Evolutionary conservation across 1,140 invertebrate genomes (phyloP).

Genomic region (Gyrodactylus bullatarudis): DNA sequence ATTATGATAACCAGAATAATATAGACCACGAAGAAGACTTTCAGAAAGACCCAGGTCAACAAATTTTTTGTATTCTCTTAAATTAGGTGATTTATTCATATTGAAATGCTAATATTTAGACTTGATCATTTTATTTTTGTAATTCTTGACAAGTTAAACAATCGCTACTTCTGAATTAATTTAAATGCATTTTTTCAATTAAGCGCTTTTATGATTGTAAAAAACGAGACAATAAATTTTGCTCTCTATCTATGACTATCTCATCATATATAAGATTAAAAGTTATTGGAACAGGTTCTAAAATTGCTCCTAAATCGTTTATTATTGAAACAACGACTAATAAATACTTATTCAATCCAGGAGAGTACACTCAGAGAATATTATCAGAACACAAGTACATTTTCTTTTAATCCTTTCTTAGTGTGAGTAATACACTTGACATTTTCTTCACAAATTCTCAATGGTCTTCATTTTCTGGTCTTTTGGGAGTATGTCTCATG

Average conservation of each 20-base stretch:
- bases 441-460: background rate
- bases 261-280: background rate
- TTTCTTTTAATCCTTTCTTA: background rate
- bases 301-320: background rate
- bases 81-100: background rate
- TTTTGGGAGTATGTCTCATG: background rate
- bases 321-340: background rate
- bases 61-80: background rate
- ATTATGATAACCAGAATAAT: conserved; percentile 1
- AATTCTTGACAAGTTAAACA: background rate
- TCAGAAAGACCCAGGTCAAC: background rate
- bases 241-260: background rate
- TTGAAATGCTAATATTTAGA: background rate
- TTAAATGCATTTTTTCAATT: background rate
- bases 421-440: background rate
- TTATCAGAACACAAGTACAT: background rate
- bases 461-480: background rate
- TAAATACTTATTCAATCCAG: background rate
- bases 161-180: background rate
- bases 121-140: background rate
- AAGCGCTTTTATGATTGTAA: background rate
- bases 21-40: background rate
- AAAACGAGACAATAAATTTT: background rate
- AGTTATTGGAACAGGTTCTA: background rate
- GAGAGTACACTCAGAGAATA: background rate